These are phyloP conservation scores for Tonatia bakeri DNA, from an alignment of 2,113 vertebrate species.

Conservation along the genomic window DNA sequence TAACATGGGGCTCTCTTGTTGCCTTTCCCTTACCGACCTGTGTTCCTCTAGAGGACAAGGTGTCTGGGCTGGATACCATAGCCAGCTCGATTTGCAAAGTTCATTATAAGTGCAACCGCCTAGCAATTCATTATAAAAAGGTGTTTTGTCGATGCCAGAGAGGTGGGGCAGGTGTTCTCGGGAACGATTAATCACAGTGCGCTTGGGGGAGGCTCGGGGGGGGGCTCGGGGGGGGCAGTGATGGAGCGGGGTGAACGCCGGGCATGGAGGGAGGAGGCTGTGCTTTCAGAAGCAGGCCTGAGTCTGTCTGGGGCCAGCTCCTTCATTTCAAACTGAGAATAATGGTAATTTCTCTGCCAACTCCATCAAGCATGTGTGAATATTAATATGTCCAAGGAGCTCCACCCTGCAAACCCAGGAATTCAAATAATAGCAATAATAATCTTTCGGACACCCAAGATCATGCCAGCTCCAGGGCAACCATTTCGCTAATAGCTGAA, in stretches of 20 bases:
- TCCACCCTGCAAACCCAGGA: neutral
- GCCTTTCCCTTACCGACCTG: neutral
- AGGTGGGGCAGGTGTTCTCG: rapidly evolving
- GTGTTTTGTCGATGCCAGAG: neutral
- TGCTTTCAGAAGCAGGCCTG: neutral
- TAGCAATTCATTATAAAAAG: neutral
- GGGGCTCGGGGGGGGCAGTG: rapidly evolving
- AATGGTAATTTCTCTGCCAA: neutral
- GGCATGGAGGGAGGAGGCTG: neutral
- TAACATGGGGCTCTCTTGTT: neutral
- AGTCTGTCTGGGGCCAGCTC: neutral
- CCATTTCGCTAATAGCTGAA: neutral
- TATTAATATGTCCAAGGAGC: neutral
- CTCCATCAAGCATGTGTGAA: neutral
- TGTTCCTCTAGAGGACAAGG: neutral
- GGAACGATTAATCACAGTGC: neutral
- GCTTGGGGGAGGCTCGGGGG: too few relatives aligned
- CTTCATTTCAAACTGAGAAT: neutral
- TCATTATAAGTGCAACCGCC: neutral
- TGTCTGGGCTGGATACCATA: neutral
- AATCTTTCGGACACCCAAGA: neutral
- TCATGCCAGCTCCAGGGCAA: neutral
- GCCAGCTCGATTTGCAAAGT: neutral
- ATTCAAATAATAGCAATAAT: too few relatives aligned
- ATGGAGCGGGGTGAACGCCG: rapidly evolving